phyloP scores from a whole-genome alignment of 2,888 invertebrate species.

The Trisateles emortualis region DNA sequence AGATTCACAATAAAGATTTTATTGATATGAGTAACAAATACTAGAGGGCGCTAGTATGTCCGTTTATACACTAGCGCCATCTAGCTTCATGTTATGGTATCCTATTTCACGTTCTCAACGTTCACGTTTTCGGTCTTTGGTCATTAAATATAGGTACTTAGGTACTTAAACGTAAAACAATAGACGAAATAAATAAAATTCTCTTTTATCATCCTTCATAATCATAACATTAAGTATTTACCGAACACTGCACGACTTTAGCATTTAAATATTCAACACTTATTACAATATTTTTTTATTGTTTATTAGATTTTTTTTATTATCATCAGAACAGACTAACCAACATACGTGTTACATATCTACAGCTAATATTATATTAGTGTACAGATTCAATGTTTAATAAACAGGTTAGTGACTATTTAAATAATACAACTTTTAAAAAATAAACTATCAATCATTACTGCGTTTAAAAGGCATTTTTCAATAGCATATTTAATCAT shows the following conservation, averaged over 20 bases:
- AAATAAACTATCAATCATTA: conserved; percentile 31
- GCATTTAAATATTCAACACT: conserved; percentile 79
- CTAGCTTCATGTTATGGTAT: neutral
- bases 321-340: conserved; percentile 74
- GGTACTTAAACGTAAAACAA: conserved; percentile 1
- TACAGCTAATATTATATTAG: conserved; percentile 64
- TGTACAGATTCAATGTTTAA: conserved; percentile 49
- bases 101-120: too few relatives aligned
- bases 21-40: neutral
- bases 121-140: neutral
- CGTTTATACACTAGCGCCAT: neutral
- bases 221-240: conserved; percentile 60
- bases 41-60: neutral
- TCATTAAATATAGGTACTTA: neutral
- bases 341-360: conserved; percentile 70
- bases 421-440: conserved; percentile 46
- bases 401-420: conserved; percentile 40
- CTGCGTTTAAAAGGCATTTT: conserved; percentile 40
- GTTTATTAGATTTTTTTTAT: conserved; percentile 63
- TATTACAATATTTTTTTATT: conserved; percentile 73
- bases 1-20: too few relatives aligned
- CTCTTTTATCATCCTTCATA: too few relatives aligned
- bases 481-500: neutral
- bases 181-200: conserved; percentile 30
- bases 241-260: conserved; percentile 71